Evolutionary conservation across 2,888 invertebrate genomes (phyloP), one percentile per base, ranked within the genome.

Genomic region (Drosophila neotestacea): DNA sequence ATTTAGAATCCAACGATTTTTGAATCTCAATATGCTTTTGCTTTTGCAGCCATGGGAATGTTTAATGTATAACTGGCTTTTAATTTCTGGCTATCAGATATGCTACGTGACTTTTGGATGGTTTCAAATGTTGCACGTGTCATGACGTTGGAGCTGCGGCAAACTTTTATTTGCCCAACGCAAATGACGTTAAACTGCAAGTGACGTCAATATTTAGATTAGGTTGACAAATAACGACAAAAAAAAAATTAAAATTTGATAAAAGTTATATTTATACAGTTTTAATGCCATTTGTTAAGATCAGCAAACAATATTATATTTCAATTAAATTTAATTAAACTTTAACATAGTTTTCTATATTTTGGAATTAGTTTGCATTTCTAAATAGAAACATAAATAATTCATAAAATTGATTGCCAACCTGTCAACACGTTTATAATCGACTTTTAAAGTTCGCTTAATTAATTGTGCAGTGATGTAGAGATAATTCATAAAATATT

Each of bases 81-180:
- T 69, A 61, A 71, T 69, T 73, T 70, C 66, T 68, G 44, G 67
- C 66, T 59, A 48, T 22, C 58, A 54, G 41, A 46, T 32, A 55
- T 28, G 68, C 59, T 86, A 84, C 84, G 84, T 84, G 84, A 86
- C 86, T 72, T 70, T 50, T 28, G 28, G 22, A 16, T 34, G 59
- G 52, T 81, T 76, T 67, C 42, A 22, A 48, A 36, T 70, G 70
- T 52, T 70, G 84, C 76, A 88, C 81, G 73, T 81, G 81, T 67
- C 71, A 46, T 38, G 28, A 10, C 36, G 36, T 44, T 42, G 28
- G 9, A 28, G 58, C 41, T 27, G 60, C 36, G 50, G n/a, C 61
- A 66, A 70, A 77, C 55, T 85, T 69, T 69, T 68, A 61, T 73
- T 63, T 56, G 44, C 13, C 30, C 22, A 60, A 54, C 13, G 52